Conservation (phyloP, 1,140 invertebrate species). For the Conus ventricosus region DNA sequence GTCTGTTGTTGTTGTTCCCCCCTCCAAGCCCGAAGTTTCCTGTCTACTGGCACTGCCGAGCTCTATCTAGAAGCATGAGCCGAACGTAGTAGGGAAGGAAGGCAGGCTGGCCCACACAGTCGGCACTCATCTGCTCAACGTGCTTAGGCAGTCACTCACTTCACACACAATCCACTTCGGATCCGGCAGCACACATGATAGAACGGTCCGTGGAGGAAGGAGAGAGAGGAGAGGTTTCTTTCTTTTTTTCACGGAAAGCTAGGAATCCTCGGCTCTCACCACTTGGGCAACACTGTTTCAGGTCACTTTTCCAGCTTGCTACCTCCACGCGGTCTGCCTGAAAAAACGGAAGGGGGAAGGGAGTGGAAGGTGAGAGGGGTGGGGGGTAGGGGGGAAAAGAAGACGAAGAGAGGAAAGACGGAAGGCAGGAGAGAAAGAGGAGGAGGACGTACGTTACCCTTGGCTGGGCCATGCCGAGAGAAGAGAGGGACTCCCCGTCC, state of each 20-base stretch:
- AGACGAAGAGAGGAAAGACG: no score
- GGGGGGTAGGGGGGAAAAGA: no score
- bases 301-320: not conserved
- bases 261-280: not conserved
- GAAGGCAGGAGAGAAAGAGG: conserved; percentile 6
- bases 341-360: not conserved
- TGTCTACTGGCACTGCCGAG: not conserved
- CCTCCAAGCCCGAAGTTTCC: not conserved
- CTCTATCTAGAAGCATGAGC: not conserved
- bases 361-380: not conserved
- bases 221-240: not conserved
- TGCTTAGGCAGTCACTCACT: conserved; percentile 21
- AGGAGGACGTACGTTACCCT: conserved; percentile 58
- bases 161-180: conserved; percentile 25
- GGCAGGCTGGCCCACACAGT: not conserved
- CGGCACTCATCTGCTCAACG: conserved; percentile 14
- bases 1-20: not conserved
- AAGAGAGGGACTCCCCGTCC: conserved; percentile 23
- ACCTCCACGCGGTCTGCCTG: not conserved
- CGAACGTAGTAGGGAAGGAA: no score
- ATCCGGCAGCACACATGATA: not conserved
- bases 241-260: not conserved
- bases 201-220: not conserved
- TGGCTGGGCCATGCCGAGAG: conserved; percentile 61
- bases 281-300: not conserved